Conservation (phyloP, 1,140 invertebrate genomes). For the Drosophila pectinifera region DNA sequence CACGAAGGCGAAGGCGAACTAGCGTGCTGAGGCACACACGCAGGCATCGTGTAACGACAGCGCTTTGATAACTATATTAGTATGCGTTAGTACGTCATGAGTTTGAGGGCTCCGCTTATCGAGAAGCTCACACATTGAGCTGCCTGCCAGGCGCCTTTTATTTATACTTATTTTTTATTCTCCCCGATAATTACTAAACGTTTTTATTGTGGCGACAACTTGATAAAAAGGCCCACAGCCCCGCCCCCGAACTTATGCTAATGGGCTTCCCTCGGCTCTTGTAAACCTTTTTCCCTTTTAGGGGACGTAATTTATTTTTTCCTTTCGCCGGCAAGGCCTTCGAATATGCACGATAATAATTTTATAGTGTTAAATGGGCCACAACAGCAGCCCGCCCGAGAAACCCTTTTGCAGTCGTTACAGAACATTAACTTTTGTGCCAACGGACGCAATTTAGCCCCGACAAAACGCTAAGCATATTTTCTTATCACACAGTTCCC, state of each 20-base stretch:
- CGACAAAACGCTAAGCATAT: constrained; percentile 66
- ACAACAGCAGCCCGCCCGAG: constrained; percentile 22
- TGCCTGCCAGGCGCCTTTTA: constrained; percentile 24
- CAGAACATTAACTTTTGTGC: constrained; percentile 76
- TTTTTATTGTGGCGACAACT: constrained; percentile 74
- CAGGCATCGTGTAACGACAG: constrained; percentile 33
- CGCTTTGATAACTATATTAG: constrained; percentile 73
- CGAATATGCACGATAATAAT: constrained; percentile 75
- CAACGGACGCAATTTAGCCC: constrained; percentile 55
- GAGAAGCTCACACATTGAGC: constrained; percentile 57
- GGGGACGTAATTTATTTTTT: constrained; percentile 37
- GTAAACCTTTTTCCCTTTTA: constrained; percentile 4
- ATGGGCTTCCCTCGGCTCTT: constrained; percentile 35
- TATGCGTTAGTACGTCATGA: constrained; percentile 23
- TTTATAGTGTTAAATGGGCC: constrained; percentile 80
- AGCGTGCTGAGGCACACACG: constrained; percentile 53
- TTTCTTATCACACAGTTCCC: constrained; percentile 70
- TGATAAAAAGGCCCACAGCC: constrained; percentile 57
- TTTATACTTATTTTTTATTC: constrained; percentile 43
- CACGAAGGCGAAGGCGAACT: constrained; percentile 56
- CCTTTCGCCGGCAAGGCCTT: constrained; percentile 39
- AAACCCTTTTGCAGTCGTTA: constrained; percentile 70
- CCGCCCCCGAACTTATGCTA: constrained; percentile 65
- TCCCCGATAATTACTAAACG: constrained; percentile 74
- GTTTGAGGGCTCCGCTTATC: constrained; percentile 44